phyloP scores from a whole-genome alignment of 2,888 invertebrate species.

The Xylophagus ater region DNA sequence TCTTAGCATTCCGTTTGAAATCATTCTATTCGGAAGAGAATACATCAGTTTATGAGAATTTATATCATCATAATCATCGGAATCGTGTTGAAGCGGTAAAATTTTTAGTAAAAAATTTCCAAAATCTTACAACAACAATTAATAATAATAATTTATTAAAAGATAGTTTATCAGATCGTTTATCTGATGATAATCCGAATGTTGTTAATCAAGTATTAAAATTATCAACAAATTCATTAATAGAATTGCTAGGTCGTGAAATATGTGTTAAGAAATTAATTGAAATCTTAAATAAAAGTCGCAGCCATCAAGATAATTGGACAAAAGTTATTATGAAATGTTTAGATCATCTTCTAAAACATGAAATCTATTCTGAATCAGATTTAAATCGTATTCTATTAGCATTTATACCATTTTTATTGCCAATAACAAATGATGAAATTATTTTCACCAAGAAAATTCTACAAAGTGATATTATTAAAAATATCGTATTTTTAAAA shows the following conservation, averaged over 20 bases:
- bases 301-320: slow-evolving; percentile 35
- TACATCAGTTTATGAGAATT: slow-evolving; percentile 51
- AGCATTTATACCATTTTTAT: slow-evolving; percentile 50
- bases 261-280: slow-evolving; percentile 43
- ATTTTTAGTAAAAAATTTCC: slow-evolving; percentile 47
- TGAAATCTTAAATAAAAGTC: slow-evolving; percentile 42
- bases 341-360: slow-evolving; percentile 42
- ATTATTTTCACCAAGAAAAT: slow-evolving; percentile 38
- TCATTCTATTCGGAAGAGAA: slow-evolving; percentile 44
- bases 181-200: slow-evolving; percentile 53
- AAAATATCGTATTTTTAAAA: slow-evolving; percentile 13
- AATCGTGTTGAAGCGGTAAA: slow-evolving; percentile 57
- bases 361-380: slow-evolving; percentile 37
- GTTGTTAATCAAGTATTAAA: slow-evolving; percentile 49
- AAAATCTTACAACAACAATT: slow-evolving; percentile 42
- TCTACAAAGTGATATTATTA: slow-evolving; percentile 24
- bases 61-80: slow-evolving; percentile 58
- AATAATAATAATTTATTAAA: slow-evolving; percentile 46
- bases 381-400: slow-evolving; percentile 46
- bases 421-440: slow-evolving; percentile 41
- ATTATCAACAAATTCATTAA: slow-evolving; percentile 34
- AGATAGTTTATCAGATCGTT: slow-evolving; percentile 51
- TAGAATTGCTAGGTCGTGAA: slow-evolving; percentile 39
- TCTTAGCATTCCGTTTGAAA: slow-evolving; percentile 44
- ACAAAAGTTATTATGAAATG: slow-evolving; percentile 34